Evolutionary conservation across 37 sponge, comb jelly and placozoan genomes (phyloP).

Genomic region (Eunapius fragilis): DNA sequence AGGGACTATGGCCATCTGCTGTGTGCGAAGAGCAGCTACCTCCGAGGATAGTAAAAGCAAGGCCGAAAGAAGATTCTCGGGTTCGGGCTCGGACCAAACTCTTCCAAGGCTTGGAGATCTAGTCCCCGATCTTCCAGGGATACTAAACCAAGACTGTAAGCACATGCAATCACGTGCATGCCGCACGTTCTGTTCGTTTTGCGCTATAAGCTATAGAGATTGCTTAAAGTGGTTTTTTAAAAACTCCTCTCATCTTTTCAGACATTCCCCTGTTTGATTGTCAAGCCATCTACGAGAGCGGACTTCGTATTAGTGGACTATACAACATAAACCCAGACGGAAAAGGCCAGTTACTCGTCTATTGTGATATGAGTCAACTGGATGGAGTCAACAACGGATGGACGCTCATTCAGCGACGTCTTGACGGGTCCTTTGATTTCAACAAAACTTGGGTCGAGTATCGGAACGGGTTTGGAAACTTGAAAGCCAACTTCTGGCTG

Average conservation of each 20-base stretch:
- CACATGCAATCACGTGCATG: not conserved
- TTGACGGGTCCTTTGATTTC: not conserved
- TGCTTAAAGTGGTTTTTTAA: not conserved
- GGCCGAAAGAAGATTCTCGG: no score
- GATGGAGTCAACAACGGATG: not conserved
- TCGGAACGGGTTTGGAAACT: not conserved
- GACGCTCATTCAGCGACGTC: not conserved
- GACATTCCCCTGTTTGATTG: not conserved
- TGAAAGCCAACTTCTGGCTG: not conserved
- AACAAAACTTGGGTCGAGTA: not conserved
- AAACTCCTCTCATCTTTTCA: not conserved
- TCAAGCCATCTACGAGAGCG: not conserved
- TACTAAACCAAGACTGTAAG: not conserved
- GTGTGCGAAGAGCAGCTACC: no score
- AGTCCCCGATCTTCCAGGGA: not conserved
- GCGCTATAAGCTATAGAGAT: no score
- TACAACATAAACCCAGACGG: not conserved
- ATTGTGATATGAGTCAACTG: not conserved
- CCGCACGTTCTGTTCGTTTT: no score
- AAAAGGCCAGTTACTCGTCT: not conserved
- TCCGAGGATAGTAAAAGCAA: no score
- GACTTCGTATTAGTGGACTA: not conserved
- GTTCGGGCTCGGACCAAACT: not conserved
- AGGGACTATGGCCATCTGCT: no score
- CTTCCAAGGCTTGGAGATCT: not conserved